Evolutionary conservation across 2,888 invertebrate genomes (phyloP).

Genomic region (Acanthosepion esculentum): DNA sequence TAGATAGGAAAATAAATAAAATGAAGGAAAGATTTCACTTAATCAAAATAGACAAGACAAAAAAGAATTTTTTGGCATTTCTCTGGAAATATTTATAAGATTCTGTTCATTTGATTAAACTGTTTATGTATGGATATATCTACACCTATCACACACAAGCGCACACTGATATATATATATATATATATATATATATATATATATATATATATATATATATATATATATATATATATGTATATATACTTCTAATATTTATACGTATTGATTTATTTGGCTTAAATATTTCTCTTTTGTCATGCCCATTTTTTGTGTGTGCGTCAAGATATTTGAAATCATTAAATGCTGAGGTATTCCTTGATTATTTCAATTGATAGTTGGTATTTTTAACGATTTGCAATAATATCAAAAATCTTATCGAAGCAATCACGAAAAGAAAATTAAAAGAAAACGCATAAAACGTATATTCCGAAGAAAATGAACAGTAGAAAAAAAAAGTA

Average conservation of each 20-base stretch:
- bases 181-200: no score
- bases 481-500: background rate
- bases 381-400: background rate
- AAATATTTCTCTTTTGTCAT: background rate
- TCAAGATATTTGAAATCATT: background rate
- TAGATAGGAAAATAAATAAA: no score
- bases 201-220: background rate
- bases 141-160: no score
- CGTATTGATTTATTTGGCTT: no score
- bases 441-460: background rate
- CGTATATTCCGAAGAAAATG: background rate
- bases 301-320: background rate
- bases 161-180: background rate
- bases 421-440: background rate
- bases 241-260: background rate
- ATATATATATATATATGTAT: background rate
- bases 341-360: background rate
- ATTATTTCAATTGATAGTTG: background rate
- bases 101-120: no score
- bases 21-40: no score
- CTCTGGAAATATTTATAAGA: no score
- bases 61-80: no score
- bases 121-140: background rate
- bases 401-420: background rate
- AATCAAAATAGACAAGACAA: no score